phyloP scores from a whole-genome alignment of 2,888 invertebrate genomes.

The Leptura quadrifasciata region DNA sequence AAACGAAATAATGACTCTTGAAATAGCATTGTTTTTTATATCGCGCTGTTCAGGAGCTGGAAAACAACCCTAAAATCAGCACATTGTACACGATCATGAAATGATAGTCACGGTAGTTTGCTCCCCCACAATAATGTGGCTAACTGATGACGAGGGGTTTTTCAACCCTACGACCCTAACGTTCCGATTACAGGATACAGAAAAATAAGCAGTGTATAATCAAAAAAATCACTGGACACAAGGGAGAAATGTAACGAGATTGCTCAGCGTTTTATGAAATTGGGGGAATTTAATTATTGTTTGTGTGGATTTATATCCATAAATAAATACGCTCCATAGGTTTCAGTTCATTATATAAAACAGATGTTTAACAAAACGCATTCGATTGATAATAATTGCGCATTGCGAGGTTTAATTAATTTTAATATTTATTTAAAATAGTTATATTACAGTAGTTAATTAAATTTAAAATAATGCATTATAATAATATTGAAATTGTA shows the following conservation, averaged over 20 bases:
- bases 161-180: constrained; percentile 21
- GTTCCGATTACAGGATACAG: constrained; percentile 34
- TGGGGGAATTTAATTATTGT: constrained; percentile 38
- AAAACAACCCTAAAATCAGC: constrained; percentile 30
- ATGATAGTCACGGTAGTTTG: constrained; percentile 32
- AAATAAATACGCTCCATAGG: constrained; percentile 20
- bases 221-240: constrained; percentile 33
- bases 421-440: constrained; percentile 23
- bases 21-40: constrained; percentile 14
- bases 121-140: constrained; percentile 20
- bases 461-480: constrained; percentile 12
- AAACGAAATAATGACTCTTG: constrained; percentile 11
- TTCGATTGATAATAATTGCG: constrained; percentile 30
- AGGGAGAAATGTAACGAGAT: constrained; percentile 30
- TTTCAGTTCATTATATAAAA: constrained; percentile 12
- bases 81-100: constrained; percentile 21
- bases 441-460: constrained; percentile 15
- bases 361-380: constrained; percentile 18
- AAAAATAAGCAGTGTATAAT: constrained; percentile 37
- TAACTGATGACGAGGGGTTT: constrained; percentile 24
- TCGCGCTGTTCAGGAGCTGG: constrained; percentile 3
- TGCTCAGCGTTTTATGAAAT: constrained; percentile 37
- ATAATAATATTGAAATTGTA: not conserved
- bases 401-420: constrained; percentile 14
- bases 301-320: constrained; percentile 25